Conservation (phyloP, 1,140 invertebrate species). For the Drosophila bocqueti region DNA sequence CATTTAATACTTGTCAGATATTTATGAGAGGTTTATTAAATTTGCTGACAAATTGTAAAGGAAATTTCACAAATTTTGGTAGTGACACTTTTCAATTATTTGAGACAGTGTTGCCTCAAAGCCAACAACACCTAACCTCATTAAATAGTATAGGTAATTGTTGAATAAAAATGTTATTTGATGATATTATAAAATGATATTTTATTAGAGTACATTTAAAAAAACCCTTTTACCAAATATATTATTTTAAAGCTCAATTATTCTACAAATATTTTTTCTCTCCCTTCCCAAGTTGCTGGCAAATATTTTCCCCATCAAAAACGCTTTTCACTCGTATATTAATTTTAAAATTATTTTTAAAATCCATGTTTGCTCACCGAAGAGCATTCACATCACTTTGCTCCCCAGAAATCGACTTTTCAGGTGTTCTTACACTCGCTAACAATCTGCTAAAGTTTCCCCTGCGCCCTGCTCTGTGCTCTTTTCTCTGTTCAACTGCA, state of each 20-base stretch:
- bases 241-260: background rate
- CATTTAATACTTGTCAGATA: background rate
- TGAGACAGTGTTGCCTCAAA: too few relatives aligned
- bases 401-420: slow-evolving; percentile 16
- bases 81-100: background rate
- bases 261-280: background rate
- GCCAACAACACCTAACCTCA: background rate
- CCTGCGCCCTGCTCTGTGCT: background rate
- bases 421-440: slow-evolving; percentile 55
- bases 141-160: background rate
- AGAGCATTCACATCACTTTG: slow-evolving; percentile 24
- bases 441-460: slow-evolving; percentile 74
- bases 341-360: background rate
- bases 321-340: too few relatives aligned
- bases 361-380: background rate
- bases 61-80: too few relatives aligned
- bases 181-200: background rate
- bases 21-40: slow-evolving; percentile 8
- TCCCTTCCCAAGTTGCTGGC: accelerated
- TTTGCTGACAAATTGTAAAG: background rate
- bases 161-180: too few relatives aligned
- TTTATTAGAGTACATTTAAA: too few relatives aligned
- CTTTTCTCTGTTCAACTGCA: slow-evolving; percentile 41
- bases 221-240: too few relatives aligned
- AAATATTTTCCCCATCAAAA: background rate